phyloP scores from a whole-genome alignment of 2,113 vertebrate species.

The Erpornis zantholeuca region DNA sequence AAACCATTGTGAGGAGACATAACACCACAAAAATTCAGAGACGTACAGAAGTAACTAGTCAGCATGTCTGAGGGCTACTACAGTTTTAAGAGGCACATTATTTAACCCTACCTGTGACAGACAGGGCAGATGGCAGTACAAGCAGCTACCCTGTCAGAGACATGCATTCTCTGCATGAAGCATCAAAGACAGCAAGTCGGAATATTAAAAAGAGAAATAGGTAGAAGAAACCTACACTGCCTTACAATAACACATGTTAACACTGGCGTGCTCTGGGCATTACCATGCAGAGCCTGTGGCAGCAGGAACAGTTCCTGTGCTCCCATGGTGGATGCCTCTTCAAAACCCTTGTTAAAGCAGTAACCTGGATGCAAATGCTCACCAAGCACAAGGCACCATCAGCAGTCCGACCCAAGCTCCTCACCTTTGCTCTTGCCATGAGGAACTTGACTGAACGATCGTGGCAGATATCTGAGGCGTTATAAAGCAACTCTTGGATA shows the following conservation, averaged over 20 bases:
- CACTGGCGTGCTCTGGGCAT: neutral
- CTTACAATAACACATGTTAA: neutral
- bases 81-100: neutral
- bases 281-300: neutral
- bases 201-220: neutral
- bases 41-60: neutral
- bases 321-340: neutral
- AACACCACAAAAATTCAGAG: neutral
- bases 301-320: neutral
- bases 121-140: neutral
- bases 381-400: neutral
- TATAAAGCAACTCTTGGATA: conserved; percentile 86
- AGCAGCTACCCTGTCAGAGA: neutral
- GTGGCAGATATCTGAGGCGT: conserved; percentile 91
- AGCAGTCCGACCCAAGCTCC: neutral
- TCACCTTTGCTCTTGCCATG: conserved; percentile 91
- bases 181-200: neutral
- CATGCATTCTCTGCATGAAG: neutral
- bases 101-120: neutral
- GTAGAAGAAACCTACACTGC: neutral
- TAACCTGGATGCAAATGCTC: neutral
- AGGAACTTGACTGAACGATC: conserved; percentile 96
- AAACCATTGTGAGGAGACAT: neutral
- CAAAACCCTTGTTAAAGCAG: neutral
- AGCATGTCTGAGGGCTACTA: neutral